Evolutionary conservation across 2,888 invertebrate species (phyloP).

Genomic region (Melanotus villosus): DNA sequence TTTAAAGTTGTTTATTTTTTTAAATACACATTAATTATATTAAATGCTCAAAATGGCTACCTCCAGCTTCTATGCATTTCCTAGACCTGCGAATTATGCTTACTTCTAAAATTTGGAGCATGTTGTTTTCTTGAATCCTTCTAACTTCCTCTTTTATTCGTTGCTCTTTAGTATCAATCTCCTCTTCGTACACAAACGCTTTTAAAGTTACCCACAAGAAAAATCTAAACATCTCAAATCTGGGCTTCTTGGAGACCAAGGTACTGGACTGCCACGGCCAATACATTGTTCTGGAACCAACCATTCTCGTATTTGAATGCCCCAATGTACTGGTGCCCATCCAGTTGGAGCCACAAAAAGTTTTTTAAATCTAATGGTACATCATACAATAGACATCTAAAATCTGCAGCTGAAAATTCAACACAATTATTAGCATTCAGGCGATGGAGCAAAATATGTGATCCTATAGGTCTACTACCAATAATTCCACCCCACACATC

Average conservation of each 20-base stretch:
- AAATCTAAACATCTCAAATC: neutral
- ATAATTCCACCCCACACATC: neutral
- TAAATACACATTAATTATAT: neutral
- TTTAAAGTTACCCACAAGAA: neutral
- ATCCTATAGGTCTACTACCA: neutral
- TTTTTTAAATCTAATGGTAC: too few species aligned
- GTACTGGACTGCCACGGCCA: neutral
- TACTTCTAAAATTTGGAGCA: neutral
- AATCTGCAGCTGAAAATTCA: neutral
- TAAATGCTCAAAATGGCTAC: constrained; percentile 5
- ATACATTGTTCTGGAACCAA: neutral
- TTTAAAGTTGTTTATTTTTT: neutral
- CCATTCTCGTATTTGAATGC: neutral
- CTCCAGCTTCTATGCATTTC: neutral
- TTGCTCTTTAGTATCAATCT: constrained; percentile 1
- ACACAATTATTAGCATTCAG: neutral
- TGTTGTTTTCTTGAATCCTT: neutral
- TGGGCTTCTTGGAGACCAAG: neutral
- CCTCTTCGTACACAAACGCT: neutral
- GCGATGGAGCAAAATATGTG: neutral
- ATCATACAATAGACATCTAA: neutral
- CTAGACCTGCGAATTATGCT: neutral
- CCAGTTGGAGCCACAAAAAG: neutral
- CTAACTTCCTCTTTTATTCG: neutral
- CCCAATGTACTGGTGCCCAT: neutral